phyloP scores from a whole-genome alignment of 2,797 vertebrate species.

The Rhyacichthys aspro region DNA sequence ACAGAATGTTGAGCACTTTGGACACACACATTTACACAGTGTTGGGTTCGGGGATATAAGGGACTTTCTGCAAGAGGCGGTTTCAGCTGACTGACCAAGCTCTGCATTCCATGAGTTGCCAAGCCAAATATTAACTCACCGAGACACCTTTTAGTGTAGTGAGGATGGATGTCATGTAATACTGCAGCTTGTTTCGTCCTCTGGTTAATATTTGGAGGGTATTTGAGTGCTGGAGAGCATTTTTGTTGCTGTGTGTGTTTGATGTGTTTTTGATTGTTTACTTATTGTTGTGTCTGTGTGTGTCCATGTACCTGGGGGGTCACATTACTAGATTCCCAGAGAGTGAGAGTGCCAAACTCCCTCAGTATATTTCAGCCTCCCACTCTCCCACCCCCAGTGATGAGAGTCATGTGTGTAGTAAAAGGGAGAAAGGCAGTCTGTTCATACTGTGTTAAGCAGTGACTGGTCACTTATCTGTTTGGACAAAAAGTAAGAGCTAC shows the following conservation, averaged over 20 bases:
- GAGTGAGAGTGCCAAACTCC: constrained; percentile 58
- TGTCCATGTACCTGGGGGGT: constrained; percentile 57
- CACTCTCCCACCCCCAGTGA: constrained; percentile 30
- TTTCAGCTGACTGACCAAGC: constrained; percentile 69
- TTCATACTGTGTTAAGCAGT: constrained; percentile 36
- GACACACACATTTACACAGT: constrained; percentile 34
- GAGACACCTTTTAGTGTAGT: constrained; percentile 43
- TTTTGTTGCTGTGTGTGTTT: constrained; percentile 41
- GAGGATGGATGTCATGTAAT: constrained; percentile 31
- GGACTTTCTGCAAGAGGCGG: constrained; percentile 65
- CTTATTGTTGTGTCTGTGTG: constrained; percentile 26
- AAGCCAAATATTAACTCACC: constrained; percentile 73
- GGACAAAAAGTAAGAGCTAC: constrained; percentile 51
- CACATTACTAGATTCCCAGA: constrained; percentile 65
- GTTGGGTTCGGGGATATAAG: constrained; percentile 52
- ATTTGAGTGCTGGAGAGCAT: constrained; percentile 10
- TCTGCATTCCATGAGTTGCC: constrained; percentile 40
- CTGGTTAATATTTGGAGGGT: constrained; percentile 58
- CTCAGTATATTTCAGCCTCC: constrained; percentile 38
- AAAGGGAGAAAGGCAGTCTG: constrained; percentile 14
- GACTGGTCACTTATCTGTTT: constrained; percentile 64
- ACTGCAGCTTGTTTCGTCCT: constrained; percentile 19
- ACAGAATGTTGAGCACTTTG: constrained; percentile 52
- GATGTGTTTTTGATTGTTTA: constrained; percentile 51
- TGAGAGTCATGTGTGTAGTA: constrained; percentile 2